Evolutionary conservation across 2,797 vertebrate genomes (phyloP).

Genomic region (Alcedo atthis): DNA sequence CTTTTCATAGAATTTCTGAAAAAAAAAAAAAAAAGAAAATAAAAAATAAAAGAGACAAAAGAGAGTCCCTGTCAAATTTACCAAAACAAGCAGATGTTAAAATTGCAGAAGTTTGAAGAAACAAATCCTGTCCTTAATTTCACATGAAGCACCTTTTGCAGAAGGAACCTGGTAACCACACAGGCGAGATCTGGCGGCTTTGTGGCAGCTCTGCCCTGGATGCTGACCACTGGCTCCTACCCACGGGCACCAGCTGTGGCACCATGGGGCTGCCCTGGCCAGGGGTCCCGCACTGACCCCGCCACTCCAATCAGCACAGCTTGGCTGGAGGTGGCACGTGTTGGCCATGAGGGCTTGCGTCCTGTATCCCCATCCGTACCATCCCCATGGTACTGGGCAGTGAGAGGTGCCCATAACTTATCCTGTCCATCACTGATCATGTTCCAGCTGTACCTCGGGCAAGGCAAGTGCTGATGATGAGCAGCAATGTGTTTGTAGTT

Average conservation of each 20-base stretch:
- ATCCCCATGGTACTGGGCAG: not conserved
- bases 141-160: not conserved
- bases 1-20: slow-evolving; percentile 65
- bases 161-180: not conserved
- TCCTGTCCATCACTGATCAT: not conserved
- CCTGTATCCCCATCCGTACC: rapidly evolving
- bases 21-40: not conserved
- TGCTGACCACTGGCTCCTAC: rapidly evolving
- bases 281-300: rapidly evolving
- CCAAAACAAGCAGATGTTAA: slow-evolving; percentile 64
- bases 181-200: rapidly evolving
- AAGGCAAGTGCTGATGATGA: rapidly evolving
- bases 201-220: rapidly evolving
- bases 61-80: slow-evolving; percentile 72
- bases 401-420: rapidly evolving
- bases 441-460: rapidly evolving
- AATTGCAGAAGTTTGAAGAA: slow-evolving; percentile 47
- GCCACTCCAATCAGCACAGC: not conserved
- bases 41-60: slow-evolving; percentile 56
- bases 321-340: not conserved
- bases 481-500: rapidly evolving
- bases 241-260: not conserved
- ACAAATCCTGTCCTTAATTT: slow-evolving; percentile 18
- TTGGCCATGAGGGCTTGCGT: not conserved
- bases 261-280: too few species aligned